Percentiles rank a stretch among this genome's conserved stretches.
Evolutionary conservation across 2,113 vertebrate genomes (phyloP).

Genomic region (Phaethon lepturus): DNA sequence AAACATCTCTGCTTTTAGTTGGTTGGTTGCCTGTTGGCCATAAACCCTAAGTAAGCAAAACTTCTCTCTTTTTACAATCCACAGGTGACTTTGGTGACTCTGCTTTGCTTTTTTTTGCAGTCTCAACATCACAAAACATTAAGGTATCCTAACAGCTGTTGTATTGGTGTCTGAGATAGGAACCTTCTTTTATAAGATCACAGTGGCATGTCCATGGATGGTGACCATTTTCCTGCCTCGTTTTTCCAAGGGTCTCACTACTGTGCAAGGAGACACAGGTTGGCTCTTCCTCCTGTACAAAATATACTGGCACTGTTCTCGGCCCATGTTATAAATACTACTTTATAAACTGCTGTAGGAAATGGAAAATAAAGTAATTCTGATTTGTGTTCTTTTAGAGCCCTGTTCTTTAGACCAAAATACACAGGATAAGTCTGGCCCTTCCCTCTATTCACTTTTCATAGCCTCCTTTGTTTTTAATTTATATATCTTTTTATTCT

Average conservation of each 20-base stretch:
- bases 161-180: background rate
- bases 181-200: background rate
- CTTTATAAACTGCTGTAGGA: background rate
- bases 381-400: background rate
- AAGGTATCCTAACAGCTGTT: background rate
- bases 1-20: background rate
- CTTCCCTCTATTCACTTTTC: conserved; percentile 64
- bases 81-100: background rate
- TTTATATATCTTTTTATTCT: conserved; percentile 50
- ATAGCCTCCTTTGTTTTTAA: conserved; percentile 58
- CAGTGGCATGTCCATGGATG: background rate
- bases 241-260: background rate
- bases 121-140: background rate
- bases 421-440: conserved; percentile 41
- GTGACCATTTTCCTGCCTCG: background rate
- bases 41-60: background rate
- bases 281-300: background rate
- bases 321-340: background rate
- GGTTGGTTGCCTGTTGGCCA: background rate
- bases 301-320: background rate
- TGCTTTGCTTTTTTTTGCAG: background rate
- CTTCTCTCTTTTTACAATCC: background rate
- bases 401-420: conserved; percentile 43
- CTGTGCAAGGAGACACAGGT: background rate
- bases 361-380: conserved; percentile 22